A percentile compares a stretch with the other conserved stretches of the same genome.
Conservation (phyloP, 2,113 vertebrate genomes). For the Columbina picui region DNA sequence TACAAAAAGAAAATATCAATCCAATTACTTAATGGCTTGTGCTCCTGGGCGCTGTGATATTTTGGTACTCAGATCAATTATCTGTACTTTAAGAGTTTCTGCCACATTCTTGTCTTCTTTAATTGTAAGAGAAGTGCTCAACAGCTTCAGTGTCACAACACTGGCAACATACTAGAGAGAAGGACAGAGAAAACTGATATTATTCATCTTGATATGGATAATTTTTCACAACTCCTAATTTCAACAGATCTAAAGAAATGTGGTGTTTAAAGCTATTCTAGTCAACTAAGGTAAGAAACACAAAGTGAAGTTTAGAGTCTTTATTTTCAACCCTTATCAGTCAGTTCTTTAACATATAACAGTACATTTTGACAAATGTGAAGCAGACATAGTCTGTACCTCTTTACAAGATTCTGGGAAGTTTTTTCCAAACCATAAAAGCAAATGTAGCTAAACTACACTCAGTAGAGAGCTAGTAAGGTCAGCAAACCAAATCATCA, state of each 20-base stretch:
- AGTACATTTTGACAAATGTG: neutral
- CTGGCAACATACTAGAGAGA: conserved; percentile 87
- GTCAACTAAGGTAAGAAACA: neutral
- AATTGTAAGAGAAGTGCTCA: conserved; percentile 88
- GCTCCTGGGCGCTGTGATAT: conserved; percentile 93
- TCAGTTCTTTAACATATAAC: neutral
- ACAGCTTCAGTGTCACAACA: conserved; percentile 87
- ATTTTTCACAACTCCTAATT: neutral
- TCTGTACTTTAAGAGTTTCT: conserved; percentile 92
- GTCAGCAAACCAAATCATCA: neutral
- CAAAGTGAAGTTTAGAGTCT: neutral
- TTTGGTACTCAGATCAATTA: conserved; percentile 89
- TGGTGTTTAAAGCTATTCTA: neutral
- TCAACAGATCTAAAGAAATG: neutral
- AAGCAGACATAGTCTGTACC: neutral
- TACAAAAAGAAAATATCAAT: neutral
- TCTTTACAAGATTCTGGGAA: neutral
- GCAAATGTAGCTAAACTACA: neutral
- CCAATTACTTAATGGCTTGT: conserved; percentile 89
- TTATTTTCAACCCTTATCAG: neutral
- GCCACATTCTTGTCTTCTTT: conserved; percentile 85
- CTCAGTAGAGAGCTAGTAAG: neutral
- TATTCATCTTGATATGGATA: neutral
- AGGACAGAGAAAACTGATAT: conserved; percentile 14
- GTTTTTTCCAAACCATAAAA: neutral